Evolutionary conservation across 2,797 vertebrate genomes (phyloP), one percentile per base, ranked within the genome.

Genomic region (Ibycter americanus): DNA sequence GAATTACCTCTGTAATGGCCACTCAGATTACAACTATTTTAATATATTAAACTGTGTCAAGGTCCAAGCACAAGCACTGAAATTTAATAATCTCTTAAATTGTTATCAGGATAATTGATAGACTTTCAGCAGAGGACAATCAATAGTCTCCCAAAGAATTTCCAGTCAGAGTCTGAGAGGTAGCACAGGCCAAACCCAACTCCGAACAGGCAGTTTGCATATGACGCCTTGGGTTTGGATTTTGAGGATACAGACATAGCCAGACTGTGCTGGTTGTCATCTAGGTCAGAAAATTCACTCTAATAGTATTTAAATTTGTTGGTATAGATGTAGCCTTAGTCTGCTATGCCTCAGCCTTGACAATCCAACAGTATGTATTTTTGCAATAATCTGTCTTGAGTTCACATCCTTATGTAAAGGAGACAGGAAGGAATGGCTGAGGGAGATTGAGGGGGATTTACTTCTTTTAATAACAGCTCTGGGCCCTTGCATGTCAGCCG

Each of bases 401-500:
- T 93, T 93, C 54, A 78, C 40, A 68, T 93, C 79, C 23, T 83
- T 92, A 78, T 87, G 55, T 89, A 89, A 95, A 94, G 36, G n/a
- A 80, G 44, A 92, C 62, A 84, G 72, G 62, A 89, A 70, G 78
- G 54, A 92, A 95, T 21, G 49, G 21, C 79, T 91, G 87, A 81
- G 17, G 61, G 74, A 93, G 73, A 85, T 52, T 80, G 86, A 90
- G 59, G 23, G 44, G 77, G 86, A 87, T 96, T 97, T 96, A 70
- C 51, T 90, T 88, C n/a, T 92, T 87, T 88, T 80, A 94, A 92
- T 90, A 84, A 87, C 44, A 92, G 82, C 83, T 88, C 83, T 93
- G 62, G 94, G 97, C 47, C 44, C 58, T 93, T 90, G 58, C 23
- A 58, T 92, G 88, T 93, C 84, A 95, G 80, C 80, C 84, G 56